Conservation (phyloP, 2,888 invertebrate species). For the Amiota mariae region DNA sequence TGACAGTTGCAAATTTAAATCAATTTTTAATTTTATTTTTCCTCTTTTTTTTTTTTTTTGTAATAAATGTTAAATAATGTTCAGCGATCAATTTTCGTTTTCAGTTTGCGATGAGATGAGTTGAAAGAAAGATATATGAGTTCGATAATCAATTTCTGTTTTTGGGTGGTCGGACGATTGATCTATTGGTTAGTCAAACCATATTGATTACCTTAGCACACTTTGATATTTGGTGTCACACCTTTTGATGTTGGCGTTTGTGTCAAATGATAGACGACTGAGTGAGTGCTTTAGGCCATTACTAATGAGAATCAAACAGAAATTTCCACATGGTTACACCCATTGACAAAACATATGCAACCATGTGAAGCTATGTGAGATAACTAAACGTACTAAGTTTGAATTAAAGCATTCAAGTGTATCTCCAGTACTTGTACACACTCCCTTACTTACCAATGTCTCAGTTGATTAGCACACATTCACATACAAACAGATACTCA, state of each 20-base stretch:
- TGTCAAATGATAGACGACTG: neutral
- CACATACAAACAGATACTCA: too few species aligned
- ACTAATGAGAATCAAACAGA: conserved; percentile 57
- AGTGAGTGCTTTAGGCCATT: conserved; percentile 45
- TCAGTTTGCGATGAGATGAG: too few species aligned
- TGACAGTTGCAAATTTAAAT: conserved; percentile 26
- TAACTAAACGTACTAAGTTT: conserved; percentile 2
- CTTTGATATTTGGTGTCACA: conserved; percentile 43
- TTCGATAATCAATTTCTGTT: too few species aligned
- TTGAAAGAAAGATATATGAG: too few species aligned
- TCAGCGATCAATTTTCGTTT: neutral
- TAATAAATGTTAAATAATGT: conserved; percentile 19
- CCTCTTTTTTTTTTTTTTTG: neutral
- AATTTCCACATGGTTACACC: conserved; percentile 44
- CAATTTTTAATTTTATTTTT: neutral
- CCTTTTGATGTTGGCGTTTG: conserved; percentile 16
- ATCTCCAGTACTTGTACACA: neutral
- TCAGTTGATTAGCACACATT: neutral
- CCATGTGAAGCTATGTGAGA: neutral
- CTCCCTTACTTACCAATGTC: neutral
- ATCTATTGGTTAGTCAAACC: too few species aligned
- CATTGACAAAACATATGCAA: conserved; percentile 19
- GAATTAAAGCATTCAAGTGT: conserved; percentile 24
- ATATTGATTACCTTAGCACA: too few species aligned
- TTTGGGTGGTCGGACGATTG: too few species aligned